phyloP scores from a whole-genome alignment of 2,113 vertebrate genomes.

The Pluvianellus socialis region DNA sequence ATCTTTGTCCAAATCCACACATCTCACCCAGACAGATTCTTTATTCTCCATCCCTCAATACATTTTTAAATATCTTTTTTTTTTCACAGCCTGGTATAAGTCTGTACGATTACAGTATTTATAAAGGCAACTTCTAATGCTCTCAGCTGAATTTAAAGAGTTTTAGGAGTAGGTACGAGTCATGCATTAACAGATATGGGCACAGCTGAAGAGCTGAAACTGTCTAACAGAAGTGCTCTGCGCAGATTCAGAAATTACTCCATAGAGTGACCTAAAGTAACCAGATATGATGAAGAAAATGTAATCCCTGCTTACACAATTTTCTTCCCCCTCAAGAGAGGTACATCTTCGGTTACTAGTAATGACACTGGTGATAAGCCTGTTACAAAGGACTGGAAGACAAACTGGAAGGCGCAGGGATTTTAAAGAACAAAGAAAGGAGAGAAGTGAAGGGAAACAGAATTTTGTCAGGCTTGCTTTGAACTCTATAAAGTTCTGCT shows the following conservation, averaged over 20 bases:
- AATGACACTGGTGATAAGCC: background rate
- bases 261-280: background rate
- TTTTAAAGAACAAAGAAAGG: background rate
- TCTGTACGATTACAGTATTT: background rate
- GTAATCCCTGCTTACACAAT: background rate
- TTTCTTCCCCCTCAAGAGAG: background rate
- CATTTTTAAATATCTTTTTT: background rate
- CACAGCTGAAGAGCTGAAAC: background rate
- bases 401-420: background rate
- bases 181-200: background rate
- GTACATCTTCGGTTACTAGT: background rate
- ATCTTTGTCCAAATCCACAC: background rate
- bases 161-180: background rate
- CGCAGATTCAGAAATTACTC: background rate
- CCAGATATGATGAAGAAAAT: background rate
- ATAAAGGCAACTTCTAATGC: background rate
- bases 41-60: background rate
- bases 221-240: background rate
- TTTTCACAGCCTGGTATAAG: background rate
- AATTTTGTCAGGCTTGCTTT: background rate
- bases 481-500: background rate
- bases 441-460: background rate
- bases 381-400: background rate
- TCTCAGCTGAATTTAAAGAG: background rate
- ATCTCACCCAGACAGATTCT: background rate